Conservation (phyloP, 2,113 vertebrate genomes). For the Halcyon senegalensis region DNA sequence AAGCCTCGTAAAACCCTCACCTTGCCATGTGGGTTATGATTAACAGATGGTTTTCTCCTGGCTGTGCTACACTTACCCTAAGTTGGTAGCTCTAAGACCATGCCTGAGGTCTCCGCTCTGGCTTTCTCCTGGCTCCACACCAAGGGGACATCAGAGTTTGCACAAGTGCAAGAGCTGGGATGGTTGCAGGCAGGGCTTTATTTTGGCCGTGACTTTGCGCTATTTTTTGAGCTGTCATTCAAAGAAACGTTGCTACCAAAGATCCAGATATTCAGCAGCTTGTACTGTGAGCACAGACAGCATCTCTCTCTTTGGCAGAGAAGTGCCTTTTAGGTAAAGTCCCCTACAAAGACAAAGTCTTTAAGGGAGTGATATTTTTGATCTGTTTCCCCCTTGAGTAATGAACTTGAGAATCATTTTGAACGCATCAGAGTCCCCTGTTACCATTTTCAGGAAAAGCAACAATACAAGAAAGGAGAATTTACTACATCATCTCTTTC, state of each 20-base stretch:
- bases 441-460: not conserved
- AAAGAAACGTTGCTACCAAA: not conserved
- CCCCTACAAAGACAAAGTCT: not conserved
- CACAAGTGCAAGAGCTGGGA: not conserved
- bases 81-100: not conserved
- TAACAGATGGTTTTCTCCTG: not conserved
- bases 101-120: not conserved
- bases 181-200: not conserved
- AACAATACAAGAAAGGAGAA: not conserved
- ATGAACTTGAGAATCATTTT: not conserved
- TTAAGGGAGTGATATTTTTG: not conserved
- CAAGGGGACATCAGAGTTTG: rapidly evolving
- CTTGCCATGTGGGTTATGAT: not conserved
- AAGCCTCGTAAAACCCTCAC: not conserved
- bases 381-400: not conserved
- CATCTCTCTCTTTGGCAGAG: not conserved
- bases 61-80: not conserved
- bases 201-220: not conserved
- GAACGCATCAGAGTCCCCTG: not conserved
- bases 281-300: not conserved
- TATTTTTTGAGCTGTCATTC: not conserved
- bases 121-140: not conserved
- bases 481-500: not conserved
- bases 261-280: not conserved
- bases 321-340: not conserved